Conservation (phyloP, 1,140 invertebrate species). For the Anastatus disparis region DNA sequence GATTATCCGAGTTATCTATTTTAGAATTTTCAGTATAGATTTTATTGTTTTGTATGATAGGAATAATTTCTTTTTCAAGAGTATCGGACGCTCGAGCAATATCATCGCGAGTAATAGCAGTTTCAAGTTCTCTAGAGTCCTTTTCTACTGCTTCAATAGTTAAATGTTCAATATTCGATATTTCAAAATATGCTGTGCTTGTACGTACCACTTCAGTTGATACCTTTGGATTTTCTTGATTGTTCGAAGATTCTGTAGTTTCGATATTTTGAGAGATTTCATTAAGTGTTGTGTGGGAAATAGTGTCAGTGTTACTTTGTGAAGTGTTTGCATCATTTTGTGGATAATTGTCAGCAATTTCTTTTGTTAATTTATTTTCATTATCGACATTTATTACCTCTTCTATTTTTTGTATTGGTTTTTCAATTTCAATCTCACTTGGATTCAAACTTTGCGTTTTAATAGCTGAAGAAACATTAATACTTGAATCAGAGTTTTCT, state of each 20-base stretch:
- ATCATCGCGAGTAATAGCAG: neutral
- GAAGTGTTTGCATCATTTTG: neutral
- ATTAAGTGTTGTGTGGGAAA: neutral
- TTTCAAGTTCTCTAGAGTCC: constrained; percentile 32
- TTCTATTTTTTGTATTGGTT: no score
- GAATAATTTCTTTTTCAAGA: constrained; percentile 20
- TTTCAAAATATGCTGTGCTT: constrained; percentile 33
- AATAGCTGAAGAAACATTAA: no score
- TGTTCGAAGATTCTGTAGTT: neutral
- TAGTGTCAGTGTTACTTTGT: neutral
- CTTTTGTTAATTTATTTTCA: neutral
- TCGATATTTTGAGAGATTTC: neutral
- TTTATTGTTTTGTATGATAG: neutral
- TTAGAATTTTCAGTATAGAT: neutral
- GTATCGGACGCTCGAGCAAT: neutral
- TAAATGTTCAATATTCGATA: constrained; percentile 16
- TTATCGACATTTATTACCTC: no score
- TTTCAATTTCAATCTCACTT: no score
- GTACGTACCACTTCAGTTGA: constrained; percentile 43
- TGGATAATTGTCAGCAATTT: neutral
- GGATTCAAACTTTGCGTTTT: no score
- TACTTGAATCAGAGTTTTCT: no score
- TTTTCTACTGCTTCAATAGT: constrained; percentile 30
- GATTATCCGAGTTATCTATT: neutral
- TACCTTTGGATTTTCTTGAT: constrained; percentile 1